These are phyloP conservation scores for Gasterosteus aculeatus DNA, from an alignment of 2,113 vertebrate species.

Conservation along the genomic window DNA sequence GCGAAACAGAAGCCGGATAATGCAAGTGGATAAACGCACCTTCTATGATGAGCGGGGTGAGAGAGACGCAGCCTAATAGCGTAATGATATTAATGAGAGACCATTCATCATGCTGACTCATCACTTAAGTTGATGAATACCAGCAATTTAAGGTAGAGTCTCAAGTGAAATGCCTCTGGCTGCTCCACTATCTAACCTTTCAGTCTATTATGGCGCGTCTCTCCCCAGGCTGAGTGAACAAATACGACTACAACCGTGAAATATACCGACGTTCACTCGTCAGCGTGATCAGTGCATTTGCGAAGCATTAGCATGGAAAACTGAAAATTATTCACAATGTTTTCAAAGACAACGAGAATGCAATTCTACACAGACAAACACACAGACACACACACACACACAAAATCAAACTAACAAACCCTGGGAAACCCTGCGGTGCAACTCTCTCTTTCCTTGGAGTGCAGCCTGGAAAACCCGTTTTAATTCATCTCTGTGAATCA, in stretches of 20 bases:
- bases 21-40: slow-evolving; percentile 1
- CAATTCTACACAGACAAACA: slow-evolving; percentile 4
- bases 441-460: slow-evolving; percentile 8
- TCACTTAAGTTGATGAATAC: slow-evolving; percentile 79
- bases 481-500: slow-evolving; percentile 50
- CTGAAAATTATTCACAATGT: not conserved
- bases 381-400: not conserved
- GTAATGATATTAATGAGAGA: slow-evolving; percentile 77
- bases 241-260: not conserved
- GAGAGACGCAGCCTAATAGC: slow-evolving; percentile 58
- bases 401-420: slow-evolving; percentile 3
- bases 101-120: slow-evolving; percentile 74
- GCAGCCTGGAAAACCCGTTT: slow-evolving; percentile 39
- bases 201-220: slow-evolving; percentile 59
- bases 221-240: slow-evolving; percentile 40
- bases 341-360: slow-evolving; percentile 34
- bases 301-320: not conserved
- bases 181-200: slow-evolving; percentile 69
- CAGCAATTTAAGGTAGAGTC: slow-evolving; percentile 73
- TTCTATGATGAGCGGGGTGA: slow-evolving; percentile 29
- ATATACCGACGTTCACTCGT: slow-evolving; percentile 14
- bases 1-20: not conserved
- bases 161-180: slow-evolving; percentile 65
- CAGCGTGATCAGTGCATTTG: not conserved
- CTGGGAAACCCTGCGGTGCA: slow-evolving; percentile 3